Evolutionary conservation across 2,797 vertebrate genomes (phyloP).

Genomic region (Apogon talboti): DNA sequence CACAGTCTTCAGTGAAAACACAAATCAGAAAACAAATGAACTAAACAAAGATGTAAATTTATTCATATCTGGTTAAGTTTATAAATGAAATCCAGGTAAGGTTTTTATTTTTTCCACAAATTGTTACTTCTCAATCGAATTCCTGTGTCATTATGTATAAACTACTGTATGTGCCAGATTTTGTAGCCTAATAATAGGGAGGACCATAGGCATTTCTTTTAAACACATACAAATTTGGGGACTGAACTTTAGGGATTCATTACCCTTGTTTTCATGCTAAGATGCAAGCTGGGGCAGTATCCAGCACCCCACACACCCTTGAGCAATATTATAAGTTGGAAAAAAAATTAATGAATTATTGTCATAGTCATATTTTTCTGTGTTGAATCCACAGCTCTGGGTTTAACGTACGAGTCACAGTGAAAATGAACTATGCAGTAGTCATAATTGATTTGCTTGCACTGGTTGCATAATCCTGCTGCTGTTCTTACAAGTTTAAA

Average conservation of each 20-base stretch:
- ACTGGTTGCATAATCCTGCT: neutral
- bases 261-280: too few relatives aligned
- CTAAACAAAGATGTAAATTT: conserved; percentile 22
- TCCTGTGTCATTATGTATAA: conserved; percentile 2
- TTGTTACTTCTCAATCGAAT: neutral
- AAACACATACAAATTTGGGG: conserved; percentile 4
- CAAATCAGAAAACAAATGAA: neutral
- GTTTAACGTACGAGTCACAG: conserved; percentile 10
- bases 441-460: neutral
- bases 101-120: conserved; percentile 6
- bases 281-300: neutral
- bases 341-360: conserved; percentile 8
- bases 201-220: conserved; percentile 15
- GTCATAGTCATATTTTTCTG: neutral
- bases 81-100: conserved; percentile 43
- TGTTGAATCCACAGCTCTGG: conserved; percentile 4
- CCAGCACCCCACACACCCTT: neutral
- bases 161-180: conserved; percentile 11
- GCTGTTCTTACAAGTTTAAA: neutral
- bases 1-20: too few relatives aligned
- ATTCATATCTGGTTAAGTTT: conserved; percentile 21
- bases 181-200: conserved; percentile 9
- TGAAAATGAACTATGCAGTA: conserved; percentile 7
- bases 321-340: conserved; percentile 1
- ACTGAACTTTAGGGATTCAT: neutral